Percentiles rank a stretch among this genome's conserved stretches.
phyloP scores from a whole-genome alignment of 2,113 vertebrate genomes.

The Apistogramma diplotaenia region DNA sequence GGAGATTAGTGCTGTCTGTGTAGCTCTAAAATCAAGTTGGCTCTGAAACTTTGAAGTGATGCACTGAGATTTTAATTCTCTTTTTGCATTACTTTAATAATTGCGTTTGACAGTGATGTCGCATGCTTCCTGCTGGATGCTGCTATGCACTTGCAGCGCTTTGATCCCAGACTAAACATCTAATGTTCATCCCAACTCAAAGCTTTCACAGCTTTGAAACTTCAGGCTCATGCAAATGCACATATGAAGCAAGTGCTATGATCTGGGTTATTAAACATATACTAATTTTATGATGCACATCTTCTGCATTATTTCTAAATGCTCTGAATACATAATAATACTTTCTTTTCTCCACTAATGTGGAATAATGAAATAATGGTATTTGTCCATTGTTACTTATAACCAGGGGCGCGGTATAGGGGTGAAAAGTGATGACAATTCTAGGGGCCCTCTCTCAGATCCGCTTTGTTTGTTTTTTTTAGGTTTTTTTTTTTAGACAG shows the following conservation, averaged over 20 bases:
- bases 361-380: no score
- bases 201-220: not conserved
- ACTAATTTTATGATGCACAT: not conserved
- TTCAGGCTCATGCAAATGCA: not conserved
- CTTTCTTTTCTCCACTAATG: no score
- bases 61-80: constrained; percentile 18
- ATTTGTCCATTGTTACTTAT: no score
- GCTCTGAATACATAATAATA: no score
- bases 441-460: no score
- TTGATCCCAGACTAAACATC: constrained; percentile 5
- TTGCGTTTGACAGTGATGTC: constrained; percentile 8
- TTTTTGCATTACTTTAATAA: constrained; percentile 9
- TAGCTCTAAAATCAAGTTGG: not conserved
- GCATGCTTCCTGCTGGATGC: not conserved
- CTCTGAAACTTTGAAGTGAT: constrained; percentile 1
- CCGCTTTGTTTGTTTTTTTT: no score
- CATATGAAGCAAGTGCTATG: not conserved
- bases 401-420: no score
- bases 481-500: no score
- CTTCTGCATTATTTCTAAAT: not conserved
- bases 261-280: not conserved
- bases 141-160: not conserved
- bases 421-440: no score
- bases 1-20: constrained; percentile 14
- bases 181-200: not conserved